phyloP scores from a whole-genome alignment of 1,140 invertebrate genomes.

The Drosophila fuyamai region DNA sequence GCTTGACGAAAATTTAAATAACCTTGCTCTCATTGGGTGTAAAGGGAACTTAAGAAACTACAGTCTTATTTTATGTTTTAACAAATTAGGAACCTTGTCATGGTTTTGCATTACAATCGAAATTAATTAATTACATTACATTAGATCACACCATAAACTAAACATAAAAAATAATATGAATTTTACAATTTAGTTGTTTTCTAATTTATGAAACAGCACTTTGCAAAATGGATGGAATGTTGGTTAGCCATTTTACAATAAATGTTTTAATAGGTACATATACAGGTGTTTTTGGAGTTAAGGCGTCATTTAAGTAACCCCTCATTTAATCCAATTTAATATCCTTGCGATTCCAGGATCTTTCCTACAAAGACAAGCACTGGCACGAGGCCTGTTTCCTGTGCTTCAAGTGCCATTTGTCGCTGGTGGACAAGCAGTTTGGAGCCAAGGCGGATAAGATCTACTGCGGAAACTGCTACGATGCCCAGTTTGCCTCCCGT shows the following conservation, averaged over 20 bases:
- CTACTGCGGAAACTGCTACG: slow-evolving; percentile 99
- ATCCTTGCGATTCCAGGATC: slow-evolving; percentile 89
- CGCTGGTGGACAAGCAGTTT: slow-evolving; percentile 99
- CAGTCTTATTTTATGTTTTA: not conserved
- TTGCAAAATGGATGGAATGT: no score
- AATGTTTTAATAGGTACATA: no score
- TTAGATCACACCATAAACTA: no score
- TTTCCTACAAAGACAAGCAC: slow-evolving; percentile 99
- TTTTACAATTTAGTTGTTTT: no score
- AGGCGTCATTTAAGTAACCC: no score
- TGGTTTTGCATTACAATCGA: no score
- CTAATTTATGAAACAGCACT: no score
- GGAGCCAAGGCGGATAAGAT: slow-evolving; percentile 98
- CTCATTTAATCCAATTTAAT: not conserved
- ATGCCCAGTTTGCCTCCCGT: slow-evolving; percentile 98
- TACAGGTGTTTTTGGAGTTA: no score
- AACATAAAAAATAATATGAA: no score
- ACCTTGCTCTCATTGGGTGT: not conserved
- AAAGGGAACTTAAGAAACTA: not conserved
- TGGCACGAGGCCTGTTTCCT: slow-evolving; percentile 99
- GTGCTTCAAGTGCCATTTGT: slow-evolving; percentile 98
- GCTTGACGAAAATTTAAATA: not conserved
- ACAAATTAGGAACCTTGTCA: not conserved
- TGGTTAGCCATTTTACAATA: no score
- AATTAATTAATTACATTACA: no score